Conservation (phyloP, 1,140 invertebrate genomes). For the Bombyx mandarina region DNA sequence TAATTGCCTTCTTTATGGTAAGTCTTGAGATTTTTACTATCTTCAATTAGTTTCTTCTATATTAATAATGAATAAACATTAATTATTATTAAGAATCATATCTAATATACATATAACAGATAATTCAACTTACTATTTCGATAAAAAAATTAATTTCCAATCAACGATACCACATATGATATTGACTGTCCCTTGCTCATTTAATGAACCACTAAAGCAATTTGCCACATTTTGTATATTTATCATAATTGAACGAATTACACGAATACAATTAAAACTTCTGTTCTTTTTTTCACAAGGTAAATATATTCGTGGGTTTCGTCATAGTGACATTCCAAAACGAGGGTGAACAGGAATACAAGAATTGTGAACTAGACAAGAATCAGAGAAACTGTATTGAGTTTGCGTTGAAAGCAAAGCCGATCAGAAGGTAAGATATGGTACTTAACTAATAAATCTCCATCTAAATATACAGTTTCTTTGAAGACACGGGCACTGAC, state of each 20-base stretch:
- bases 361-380: conserved; percentile 99
- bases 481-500: background rate
- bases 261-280: background rate
- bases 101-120: too few species aligned
- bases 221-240: too few species aligned
- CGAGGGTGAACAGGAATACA: conserved; percentile 99
- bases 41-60: background rate
- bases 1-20: conserved; percentile 99
- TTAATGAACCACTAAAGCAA: too few species aligned
- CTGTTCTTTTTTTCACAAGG: conserved; percentile 79
- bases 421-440: conserved; percentile 74
- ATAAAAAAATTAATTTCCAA: too few species aligned
- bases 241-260: too few species aligned
- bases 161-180: too few species aligned
- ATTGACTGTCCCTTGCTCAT: too few species aligned
- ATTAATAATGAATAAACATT: background rate
- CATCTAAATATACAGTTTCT: background rate
- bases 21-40: conserved; percentile 9
- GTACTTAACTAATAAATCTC: background rate
- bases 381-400: conserved; percentile 99
- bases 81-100: too few species aligned
- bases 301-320: conserved; percentile 99
- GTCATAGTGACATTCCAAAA: conserved; percentile 99
- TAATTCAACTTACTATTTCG: too few species aligned
- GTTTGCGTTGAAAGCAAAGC: conserved; percentile 98